Base-by-base conservation (phyloP, 2,113 vertebrate genomes). In the Corapipo altera region DNA sequence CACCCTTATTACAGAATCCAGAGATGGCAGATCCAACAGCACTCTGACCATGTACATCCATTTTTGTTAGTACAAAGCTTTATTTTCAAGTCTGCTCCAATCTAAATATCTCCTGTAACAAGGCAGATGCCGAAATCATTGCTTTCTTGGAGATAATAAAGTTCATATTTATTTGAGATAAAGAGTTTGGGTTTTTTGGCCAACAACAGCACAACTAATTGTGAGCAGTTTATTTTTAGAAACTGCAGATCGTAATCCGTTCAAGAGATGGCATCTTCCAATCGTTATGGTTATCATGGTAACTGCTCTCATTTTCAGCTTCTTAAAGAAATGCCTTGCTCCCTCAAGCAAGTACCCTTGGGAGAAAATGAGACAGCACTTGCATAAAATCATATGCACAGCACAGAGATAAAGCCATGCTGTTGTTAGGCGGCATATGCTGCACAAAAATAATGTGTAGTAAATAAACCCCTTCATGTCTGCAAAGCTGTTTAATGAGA, bases 261-360 rank as follows among this genome's bases (percentile, higher is more conserved):
- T 89, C 52, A 23, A 65, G 77, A 83, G 86, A 88, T 58, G 61
- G 39, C 75, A 80, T 70, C 81, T 90, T 73, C 61, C 37, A 76
- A 18, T 89, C 28, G 1, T 88, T 96, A 72, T 2, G 54, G 93
- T 95, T 89, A 96, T 92, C 91, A 95, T 89, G 85, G 94, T 89
- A 97, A 96, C 93, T 7, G 27, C 88, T 93, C 77, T 91, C 61
- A 85, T 95, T 93, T 95, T 84, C 89, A 95, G 95, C 89, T 95
- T 90, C 91, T 90, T 67, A 93, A 32, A 93, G 91, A 64, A 94
- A 91, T 0, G 91, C 52, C 58, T 54, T 30, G 21, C 89, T 95
- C 73, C 48, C 52, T 79, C 6, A 17, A 89, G 76, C 77, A 77
- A 94, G 49, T 33, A 35, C 82, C 85, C 93, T 52, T 33, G 80